These are phyloP conservation scores for Pilophorus perplexus DNA, from an alignment of 2,888 invertebrate species.

Conservation along the genomic window DNA sequence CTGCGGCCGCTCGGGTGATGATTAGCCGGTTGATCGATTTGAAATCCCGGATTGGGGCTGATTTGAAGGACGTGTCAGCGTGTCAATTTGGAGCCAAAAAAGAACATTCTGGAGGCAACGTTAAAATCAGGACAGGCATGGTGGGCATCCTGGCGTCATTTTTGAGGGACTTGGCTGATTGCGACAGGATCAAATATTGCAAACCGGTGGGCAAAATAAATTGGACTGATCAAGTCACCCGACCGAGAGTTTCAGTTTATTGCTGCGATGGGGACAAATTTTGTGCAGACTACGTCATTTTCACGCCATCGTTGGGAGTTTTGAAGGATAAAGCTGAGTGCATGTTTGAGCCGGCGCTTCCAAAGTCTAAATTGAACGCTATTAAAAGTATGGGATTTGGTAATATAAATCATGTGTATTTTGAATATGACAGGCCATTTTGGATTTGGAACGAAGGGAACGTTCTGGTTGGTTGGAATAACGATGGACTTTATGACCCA, in stretches of 20 bases:
- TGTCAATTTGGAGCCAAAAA: slow-evolving; percentile 69
- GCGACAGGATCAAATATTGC: slow-evolving; percentile 40
- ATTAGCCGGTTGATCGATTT: slow-evolving; percentile 64
- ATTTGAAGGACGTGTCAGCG: slow-evolving; percentile 59
- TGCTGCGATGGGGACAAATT: slow-evolving; percentile 70
- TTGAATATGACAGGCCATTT: slow-evolving; percentile 72
- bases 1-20: slow-evolving; percentile 67
- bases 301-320: slow-evolving; percentile 75
- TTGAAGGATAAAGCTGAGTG: slow-evolving; percentile 70
- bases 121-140: slow-evolving; percentile 64
- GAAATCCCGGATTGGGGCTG: slow-evolving; percentile 56
- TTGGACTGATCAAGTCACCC: slow-evolving; percentile 15
- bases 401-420: slow-evolving; percentile 71
- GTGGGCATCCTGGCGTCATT: slow-evolving; percentile 67
- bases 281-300: slow-evolving; percentile 71
- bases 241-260: slow-evolving; percentile 53
- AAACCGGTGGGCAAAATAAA: slow-evolving; percentile 41
- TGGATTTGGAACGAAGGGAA: slow-evolving; percentile 69
- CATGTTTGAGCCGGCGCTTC: slow-evolving; percentile 70
- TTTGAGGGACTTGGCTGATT: slow-evolving; percentile 61
- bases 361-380: slow-evolving; percentile 66
- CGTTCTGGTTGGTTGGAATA: slow-evolving; percentile 68
- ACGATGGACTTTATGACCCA: slow-evolving; percentile 63
- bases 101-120: slow-evolving; percentile 64
- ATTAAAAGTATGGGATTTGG: slow-evolving; percentile 68